phyloP scores from a whole-genome alignment of 2,113 vertebrate genomes.

The Panthera leo region DNA sequence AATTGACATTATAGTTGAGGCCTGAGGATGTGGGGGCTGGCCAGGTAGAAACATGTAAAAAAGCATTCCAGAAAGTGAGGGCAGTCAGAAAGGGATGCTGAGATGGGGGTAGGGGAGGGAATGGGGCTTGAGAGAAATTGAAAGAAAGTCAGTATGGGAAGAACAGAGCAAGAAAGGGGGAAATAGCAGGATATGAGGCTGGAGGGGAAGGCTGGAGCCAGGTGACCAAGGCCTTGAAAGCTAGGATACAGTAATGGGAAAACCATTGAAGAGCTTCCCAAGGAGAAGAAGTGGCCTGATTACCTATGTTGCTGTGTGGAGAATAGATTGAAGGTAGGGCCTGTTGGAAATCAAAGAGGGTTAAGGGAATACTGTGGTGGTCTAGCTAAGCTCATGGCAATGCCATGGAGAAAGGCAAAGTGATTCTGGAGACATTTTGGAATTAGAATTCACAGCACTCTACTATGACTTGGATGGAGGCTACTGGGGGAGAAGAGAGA shows the following conservation, averaged over 20 bases:
- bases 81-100: background rate
- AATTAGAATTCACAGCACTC: background rate
- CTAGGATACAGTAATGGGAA: background rate
- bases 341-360: background rate
- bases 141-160: background rate
- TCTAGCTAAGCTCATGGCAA: background rate
- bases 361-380: background rate
- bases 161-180: background rate
- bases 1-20: background rate
- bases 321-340: background rate
- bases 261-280: background rate
- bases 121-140: background rate
- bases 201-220: background rate
- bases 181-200: background rate
- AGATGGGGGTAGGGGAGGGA: background rate
- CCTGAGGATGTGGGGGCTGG: background rate
- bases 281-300: background rate
- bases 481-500: background rate
- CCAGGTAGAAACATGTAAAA: background rate
- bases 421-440: background rate
- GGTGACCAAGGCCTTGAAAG: background rate
- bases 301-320: background rate
- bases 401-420: background rate
- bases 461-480: background rate
- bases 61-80: background rate